These are phyloP conservation scores for Podarcis cretensis DNA, from an alignment of 2,113 vertebrate genomes.

Conservation along the genomic window DNA sequence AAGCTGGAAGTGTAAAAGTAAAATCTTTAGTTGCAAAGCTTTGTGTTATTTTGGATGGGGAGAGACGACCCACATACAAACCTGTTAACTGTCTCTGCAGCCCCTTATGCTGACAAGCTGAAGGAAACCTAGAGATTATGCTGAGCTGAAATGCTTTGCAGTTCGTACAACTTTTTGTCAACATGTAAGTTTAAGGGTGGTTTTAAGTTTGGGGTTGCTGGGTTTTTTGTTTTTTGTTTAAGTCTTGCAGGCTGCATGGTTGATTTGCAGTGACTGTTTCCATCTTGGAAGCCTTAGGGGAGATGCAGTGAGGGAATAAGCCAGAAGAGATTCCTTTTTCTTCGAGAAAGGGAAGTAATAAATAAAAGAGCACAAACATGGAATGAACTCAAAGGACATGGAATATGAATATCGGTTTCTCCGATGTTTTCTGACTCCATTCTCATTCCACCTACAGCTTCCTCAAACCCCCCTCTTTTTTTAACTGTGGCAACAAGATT, in stretches of 20 bases:
- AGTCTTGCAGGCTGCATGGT: conserved; percentile 40
- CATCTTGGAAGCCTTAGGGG: conserved; percentile 66
- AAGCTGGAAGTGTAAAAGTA: conserved; percentile 19
- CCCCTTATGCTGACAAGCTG: conserved; percentile 49
- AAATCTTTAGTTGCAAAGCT: conserved; percentile 24
- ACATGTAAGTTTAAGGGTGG: conserved; percentile 57
- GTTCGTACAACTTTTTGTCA: conserved; percentile 42
- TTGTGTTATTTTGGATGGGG: not conserved
- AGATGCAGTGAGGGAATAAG: conserved; percentile 63
- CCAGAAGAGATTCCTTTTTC: conserved; percentile 63
- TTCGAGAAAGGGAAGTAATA: conserved; percentile 61
- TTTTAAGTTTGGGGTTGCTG: conserved; percentile 57
- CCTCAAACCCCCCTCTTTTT: not conserved
- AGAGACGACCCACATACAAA: conserved; percentile 34
- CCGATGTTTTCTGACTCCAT: not conserved
- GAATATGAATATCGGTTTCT: conserved; percentile 49
- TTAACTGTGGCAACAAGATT: conserved; percentile 57
- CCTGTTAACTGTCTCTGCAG: conserved; percentile 35
- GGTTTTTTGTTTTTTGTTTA: not conserved
- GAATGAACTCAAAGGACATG: conserved; percentile 37
- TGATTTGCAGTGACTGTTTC: conserved; percentile 70
- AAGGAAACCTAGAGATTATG: conserved; percentile 47
- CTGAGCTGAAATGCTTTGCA: conserved; percentile 30
- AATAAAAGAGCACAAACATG: conserved; percentile 67
- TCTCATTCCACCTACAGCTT: conserved; percentile 40